phyloP scores from a whole-genome alignment of 2,113 vertebrate genomes.

The Empidonax traillii region DNA sequence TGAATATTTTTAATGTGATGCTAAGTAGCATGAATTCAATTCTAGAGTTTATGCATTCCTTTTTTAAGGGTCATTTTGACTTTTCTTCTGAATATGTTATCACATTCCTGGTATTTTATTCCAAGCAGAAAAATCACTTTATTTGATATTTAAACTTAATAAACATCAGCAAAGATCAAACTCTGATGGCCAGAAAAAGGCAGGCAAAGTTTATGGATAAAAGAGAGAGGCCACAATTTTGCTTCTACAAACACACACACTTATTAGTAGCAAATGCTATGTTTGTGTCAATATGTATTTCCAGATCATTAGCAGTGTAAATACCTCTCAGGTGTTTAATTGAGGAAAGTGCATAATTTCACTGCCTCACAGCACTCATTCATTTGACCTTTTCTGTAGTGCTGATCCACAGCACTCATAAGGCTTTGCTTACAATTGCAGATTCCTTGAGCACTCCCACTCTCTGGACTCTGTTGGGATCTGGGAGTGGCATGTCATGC shows the following conservation, averaged over 20 bases:
- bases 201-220: conserved; percentile 4
- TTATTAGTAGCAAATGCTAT: neutral
- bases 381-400: neutral
- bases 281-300: neutral
- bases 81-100: conserved; percentile 67
- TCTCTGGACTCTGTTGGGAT: neutral
- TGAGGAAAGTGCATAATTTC: neutral
- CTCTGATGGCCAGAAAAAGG: conserved; percentile 6
- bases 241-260: neutral
- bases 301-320: neutral
- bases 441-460: neutral
- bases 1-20: conserved; percentile 87
- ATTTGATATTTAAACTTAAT: conserved; percentile 38
- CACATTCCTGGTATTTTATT: conserved; percentile 65
- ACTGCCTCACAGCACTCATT: neutral
- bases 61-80: conserved; percentile 67
- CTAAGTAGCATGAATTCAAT: conserved; percentile 74
- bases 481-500: neutral
- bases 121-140: conserved; percentile 35
- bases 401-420: accelerated
- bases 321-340: conserved; percentile 1
- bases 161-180: conserved; percentile 36
- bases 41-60: conserved; percentile 70
- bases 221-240: neutral
- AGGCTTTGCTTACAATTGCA: neutral